Conservation (phyloP, 2,888 invertebrate species). For the Buathra laborator region DNA sequence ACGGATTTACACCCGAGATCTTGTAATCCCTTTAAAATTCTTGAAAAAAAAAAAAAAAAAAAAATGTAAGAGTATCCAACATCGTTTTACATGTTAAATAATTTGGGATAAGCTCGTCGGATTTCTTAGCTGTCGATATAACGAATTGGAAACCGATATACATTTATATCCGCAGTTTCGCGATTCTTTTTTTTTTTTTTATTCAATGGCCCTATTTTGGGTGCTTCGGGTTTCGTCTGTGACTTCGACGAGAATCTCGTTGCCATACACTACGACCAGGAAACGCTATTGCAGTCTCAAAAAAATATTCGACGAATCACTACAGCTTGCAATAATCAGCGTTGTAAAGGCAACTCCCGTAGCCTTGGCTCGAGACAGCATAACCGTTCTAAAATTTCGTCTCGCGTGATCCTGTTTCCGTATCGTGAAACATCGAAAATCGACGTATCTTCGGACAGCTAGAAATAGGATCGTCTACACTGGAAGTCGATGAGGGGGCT, state of each 20-base stretch:
- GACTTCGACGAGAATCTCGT: neutral
- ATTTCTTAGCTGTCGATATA: neutral
- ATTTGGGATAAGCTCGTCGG: neutral
- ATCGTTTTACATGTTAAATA: too few species aligned
- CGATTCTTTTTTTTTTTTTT: too few species aligned
- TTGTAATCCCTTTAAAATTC: conserved; percentile 19
- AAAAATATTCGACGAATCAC: conserved; percentile 76
- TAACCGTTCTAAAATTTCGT: conserved; percentile 20
- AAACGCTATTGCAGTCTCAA: conserved; percentile 25
- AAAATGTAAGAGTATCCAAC: neutral
- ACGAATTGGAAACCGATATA: too few species aligned
- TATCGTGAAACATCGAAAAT: conserved; percentile 11
- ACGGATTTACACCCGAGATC: conserved; percentile 35
- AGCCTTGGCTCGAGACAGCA: conserved; percentile 19
- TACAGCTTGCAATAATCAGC: conserved; percentile 79
- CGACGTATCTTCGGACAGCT: neutral
- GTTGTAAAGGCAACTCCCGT: neutral
- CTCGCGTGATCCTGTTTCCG: conserved; percentile 17
- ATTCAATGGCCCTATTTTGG: too few species aligned
- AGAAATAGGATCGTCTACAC: neutral
- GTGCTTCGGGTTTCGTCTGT: neutral
- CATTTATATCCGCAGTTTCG: too few species aligned
- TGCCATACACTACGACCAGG: conserved; percentile 47
- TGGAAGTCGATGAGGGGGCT: conserved; percentile 11
- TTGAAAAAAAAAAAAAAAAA: too few species aligned